Evolutionary conservation across 1,140 invertebrate genomes (phyloP).

Genomic region (Anastrepha ludens): DNA sequence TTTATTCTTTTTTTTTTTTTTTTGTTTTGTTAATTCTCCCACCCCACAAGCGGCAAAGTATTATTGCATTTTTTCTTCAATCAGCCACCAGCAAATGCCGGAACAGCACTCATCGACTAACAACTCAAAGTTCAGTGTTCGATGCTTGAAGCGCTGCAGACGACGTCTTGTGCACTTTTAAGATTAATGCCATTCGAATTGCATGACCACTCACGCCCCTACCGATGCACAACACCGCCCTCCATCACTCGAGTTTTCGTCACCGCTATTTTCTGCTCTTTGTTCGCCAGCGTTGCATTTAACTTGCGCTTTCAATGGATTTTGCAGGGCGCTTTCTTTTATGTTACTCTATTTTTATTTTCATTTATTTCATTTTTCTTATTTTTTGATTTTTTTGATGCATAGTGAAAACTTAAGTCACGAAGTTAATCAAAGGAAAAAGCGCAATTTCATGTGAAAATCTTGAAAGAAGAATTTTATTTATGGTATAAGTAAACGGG

Average conservation of each 20-base stretch:
- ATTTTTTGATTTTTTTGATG: not conserved
- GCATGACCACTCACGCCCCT: slow-evolving; percentile 11
- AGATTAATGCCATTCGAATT: slow-evolving; percentile 53
- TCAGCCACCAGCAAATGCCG: not conserved
- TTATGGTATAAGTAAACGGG: no score
- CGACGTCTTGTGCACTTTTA: slow-evolving; percentile 46
- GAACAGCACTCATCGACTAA: not conserved
- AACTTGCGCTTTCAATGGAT: not conserved
- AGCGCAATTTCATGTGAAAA: not conserved
- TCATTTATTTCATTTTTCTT: not conserved
- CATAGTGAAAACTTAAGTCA: slow-evolving; percentile 37
- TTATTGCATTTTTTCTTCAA: not conserved
- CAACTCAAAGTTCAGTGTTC: slow-evolving; percentile 3
- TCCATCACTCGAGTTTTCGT: not conserved
- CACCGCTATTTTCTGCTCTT: not conserved
- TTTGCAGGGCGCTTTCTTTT: not conserved
- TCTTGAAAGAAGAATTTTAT: not conserved
- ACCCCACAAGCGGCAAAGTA: not conserved
- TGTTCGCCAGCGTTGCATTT: not conserved
- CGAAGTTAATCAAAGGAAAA: slow-evolving; percentile 39
- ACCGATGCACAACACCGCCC: not conserved
- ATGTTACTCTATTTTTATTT: not conserved
- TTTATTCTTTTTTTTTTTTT: not conserved
- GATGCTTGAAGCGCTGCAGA: not conserved
- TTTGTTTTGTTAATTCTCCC: not conserved